These are phyloP conservation scores for Pseudochaenichthys georgianus DNA, from an alignment of 2,797 vertebrate species.

Conservation along the genomic window DNA sequence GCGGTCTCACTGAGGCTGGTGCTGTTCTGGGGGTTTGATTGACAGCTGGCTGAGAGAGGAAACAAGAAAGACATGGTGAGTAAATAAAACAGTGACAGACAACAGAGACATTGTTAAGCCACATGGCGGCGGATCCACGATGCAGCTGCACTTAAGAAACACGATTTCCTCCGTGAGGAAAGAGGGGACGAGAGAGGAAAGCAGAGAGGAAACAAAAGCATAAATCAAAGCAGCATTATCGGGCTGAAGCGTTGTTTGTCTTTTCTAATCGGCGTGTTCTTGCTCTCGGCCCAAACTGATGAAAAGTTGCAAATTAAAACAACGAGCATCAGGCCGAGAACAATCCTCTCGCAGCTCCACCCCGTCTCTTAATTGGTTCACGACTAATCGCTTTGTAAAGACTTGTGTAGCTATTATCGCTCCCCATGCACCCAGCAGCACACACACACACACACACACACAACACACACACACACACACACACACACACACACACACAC, in stretches of 20 bases:
- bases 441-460: too few relatives aligned
- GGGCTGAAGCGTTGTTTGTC: slow-evolving; percentile 50
- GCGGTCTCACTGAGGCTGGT: slow-evolving; percentile 65
- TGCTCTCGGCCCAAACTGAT: slow-evolving; percentile 58
- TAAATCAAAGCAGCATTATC: slow-evolving; percentile 62
- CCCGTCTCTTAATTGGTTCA: slow-evolving; percentile 56
- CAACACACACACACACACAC: background rate
- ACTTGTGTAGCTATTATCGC: slow-evolving; percentile 51
- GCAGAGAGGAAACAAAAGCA: slow-evolving; percentile 25
- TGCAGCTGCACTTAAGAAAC: background rate
- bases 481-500: background rate
- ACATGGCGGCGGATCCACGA: slow-evolving; percentile 9
- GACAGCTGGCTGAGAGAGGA: slow-evolving; percentile 39
- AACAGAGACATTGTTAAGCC: background rate
- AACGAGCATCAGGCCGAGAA: slow-evolving; percentile 49
- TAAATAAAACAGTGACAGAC: background rate
- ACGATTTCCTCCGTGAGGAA: background rate
- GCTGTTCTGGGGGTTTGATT: slow-evolving; percentile 63
- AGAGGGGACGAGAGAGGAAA: background rate
- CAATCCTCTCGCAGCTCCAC: slow-evolving; percentile 33
- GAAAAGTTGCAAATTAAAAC: slow-evolving; percentile 66
- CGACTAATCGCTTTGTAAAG: slow-evolving; percentile 68
- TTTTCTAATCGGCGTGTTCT: slow-evolving; percentile 62
- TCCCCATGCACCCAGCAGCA: background rate
- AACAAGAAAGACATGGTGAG: background rate